Evolutionary conservation across 2,888 invertebrate species (phyloP), one percentile per base, ranked within the genome.

Genomic region (Leptopilina drosophilae): DNA sequence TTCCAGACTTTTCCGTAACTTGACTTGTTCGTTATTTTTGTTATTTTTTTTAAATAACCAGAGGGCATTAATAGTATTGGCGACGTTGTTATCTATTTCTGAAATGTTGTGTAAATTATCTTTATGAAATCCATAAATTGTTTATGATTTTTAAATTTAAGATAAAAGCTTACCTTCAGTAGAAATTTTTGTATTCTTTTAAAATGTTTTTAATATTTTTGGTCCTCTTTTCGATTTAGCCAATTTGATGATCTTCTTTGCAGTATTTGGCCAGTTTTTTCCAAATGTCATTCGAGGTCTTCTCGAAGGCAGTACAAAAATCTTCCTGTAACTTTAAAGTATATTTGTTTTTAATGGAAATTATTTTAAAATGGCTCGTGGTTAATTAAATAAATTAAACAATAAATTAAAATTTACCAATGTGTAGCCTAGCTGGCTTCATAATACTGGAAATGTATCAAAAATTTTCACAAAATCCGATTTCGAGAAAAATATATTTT

Each of bases 401-500:
- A n/a, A n/a, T n/a, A n/a, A n/a, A n/a, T n/a, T n/a, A n/a, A n/a
- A n/a, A n/a, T n/a, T n/a, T n/a, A n/a, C n/a, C n/a, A n/a, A n/a
- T n/a, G n/a, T n/a, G n/a, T n/a, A n/a, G n/a, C n/a, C n/a, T n/a
- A n/a, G n/a, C n/a, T n/a, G n/a, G n/a, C n/a, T n/a, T n/a, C n/a
- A n/a, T n/a, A n/a, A n/a, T n/a, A n/a, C n/a, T n/a, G n/a, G n/a
- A n/a, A n/a, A n/a, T n/a, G n/a, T n/a, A n/a, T n/a, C n/a, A n/a
- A n/a, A n/a, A n/a, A n/a, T n/a, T n/a, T n/a, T n/a, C n/a, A n/a
- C n/a, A n/a, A n/a, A n/a, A n/a, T n/a, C n/a, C n/a, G n/a, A n/a
- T n/a, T 8, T 40, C 56, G 20, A 15, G 7, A 75, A 80, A 66
- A 75, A 40, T 56, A 42, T n/a, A 3, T 42, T 64, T 77, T 73